phyloP scores from a whole-genome alignment of 2,888 invertebrate genomes.

The Pedicia rivosa region DNA sequence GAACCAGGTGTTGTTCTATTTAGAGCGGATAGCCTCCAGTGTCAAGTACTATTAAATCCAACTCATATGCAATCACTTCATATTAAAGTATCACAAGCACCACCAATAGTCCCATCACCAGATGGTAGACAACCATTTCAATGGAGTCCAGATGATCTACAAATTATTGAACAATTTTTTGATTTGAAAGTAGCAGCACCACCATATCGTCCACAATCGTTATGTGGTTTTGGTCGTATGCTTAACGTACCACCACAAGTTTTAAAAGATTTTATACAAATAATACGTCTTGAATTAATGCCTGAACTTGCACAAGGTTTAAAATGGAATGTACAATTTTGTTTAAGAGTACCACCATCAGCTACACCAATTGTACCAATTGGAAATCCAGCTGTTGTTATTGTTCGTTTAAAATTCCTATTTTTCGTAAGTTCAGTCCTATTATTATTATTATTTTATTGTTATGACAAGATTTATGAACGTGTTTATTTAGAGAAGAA shows the following conservation, averaged over 20 bases:
- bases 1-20: constrained; percentile 84
- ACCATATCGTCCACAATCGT: constrained; percentile 79
- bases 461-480: not conserved
- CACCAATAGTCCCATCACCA: constrained; percentile 47
- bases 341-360: constrained; percentile 81
- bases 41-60: constrained; percentile 73
- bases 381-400: constrained; percentile 74
- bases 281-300: constrained; percentile 40
- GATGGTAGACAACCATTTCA: constrained; percentile 63
- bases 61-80: constrained; percentile 82
- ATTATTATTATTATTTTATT: constrained; percentile 4
- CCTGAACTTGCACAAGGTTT: constrained; percentile 44
- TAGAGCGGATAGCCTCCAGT: constrained; percentile 74
- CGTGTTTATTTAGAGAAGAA: not conserved
- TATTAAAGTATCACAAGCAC: constrained; percentile 46
- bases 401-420: constrained; percentile 73
- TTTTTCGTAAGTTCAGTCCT: constrained; percentile 88
- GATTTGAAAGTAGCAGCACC: constrained; percentile 76
- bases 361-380: constrained; percentile 75
- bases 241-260: constrained; percentile 73
- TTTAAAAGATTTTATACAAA: constrained; percentile 72
- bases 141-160: constrained; percentile 74
- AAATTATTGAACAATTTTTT: constrained; percentile 85
- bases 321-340: constrained; percentile 86
- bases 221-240: constrained; percentile 73